Evolutionary conservation across 2,888 invertebrate genomes (phyloP).

Genomic region (Muschampia plurimacula): DNA sequence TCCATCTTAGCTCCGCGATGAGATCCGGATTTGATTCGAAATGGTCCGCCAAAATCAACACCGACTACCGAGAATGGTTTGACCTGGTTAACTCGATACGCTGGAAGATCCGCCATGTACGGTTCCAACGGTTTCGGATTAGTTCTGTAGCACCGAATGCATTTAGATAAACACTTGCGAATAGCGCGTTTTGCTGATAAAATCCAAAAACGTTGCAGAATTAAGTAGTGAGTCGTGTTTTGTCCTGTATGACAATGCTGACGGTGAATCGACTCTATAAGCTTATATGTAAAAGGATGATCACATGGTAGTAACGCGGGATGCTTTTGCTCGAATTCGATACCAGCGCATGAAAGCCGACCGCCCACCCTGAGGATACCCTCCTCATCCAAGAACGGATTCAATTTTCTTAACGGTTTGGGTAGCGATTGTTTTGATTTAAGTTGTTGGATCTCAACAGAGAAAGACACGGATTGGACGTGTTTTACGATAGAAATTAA

Average conservation of each 20-base stretch:
- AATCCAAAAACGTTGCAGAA: conserved; percentile 41
- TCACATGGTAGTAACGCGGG: conserved; percentile 36
- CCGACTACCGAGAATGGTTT: conserved; percentile 40
- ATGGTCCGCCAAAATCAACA: conserved; percentile 40
- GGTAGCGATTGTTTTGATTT: conserved; percentile 14
- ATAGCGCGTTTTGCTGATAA: conserved; percentile 39
- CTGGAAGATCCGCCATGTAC: conserved; percentile 40
- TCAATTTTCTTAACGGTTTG: conserved; percentile 38
- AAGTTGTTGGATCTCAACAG: conserved; percentile 19
- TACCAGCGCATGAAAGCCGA: conserved; percentile 36
- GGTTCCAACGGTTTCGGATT: conserved; percentile 37
- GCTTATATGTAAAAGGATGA: conserved; percentile 15
- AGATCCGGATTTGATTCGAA: conserved; percentile 33
- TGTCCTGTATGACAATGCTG: conserved; percentile 38
- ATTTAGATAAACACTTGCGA: conserved; percentile 30
- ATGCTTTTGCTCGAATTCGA: conserved; percentile 40
- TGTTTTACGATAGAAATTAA: conserved; percentile 16
- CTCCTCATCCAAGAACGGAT: conserved; percentile 35
- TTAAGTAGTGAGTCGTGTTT: conserved; percentile 35
- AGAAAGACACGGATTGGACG: conserved; percentile 22
- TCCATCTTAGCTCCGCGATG: conserved; percentile 21
- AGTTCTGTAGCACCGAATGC: conserved; percentile 35
- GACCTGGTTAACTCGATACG: conserved; percentile 27
- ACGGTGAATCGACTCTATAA: conserved; percentile 38
- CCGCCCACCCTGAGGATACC: conserved; percentile 30